Percentiles rank a stretch among this genome's conserved stretches.
Evolutionary conservation across 1,140 invertebrate species (phyloP).

Genomic region (Elymnias hypermnestra): DNA sequence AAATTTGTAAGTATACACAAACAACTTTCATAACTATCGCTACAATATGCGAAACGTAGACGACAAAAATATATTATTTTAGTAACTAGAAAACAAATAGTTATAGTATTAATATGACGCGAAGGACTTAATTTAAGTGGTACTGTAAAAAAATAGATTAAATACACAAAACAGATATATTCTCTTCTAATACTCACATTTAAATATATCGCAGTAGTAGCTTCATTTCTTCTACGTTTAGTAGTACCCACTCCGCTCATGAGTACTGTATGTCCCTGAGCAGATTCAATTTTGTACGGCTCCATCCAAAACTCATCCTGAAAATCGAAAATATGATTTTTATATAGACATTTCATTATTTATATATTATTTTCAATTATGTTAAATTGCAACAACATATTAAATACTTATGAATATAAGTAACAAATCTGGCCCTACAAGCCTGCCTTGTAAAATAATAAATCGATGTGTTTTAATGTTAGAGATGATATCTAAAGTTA

Average conservation of each 20-base stretch:
- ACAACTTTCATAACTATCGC: no score
- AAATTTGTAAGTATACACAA: no score
- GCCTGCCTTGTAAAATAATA: not conserved
- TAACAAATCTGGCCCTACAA: not conserved
- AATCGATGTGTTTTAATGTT: no score
- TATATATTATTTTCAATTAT: not conserved
- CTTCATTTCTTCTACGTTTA: slow-evolving; percentile 44
- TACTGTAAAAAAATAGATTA: no score
- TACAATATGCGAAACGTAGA: no score
- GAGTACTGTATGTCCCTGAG: slow-evolving; percentile 42
- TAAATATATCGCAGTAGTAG: slow-evolving; percentile 62
- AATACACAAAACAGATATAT: no score
- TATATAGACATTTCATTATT: not conserved
- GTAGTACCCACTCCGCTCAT: slow-evolving; percentile 51
- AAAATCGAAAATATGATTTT: slow-evolving; percentile 15
- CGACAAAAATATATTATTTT: no score
- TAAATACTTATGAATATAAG: no score
- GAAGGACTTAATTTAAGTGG: no score
- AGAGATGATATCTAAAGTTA: no score
- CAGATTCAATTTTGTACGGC: slow-evolving; percentile 50
- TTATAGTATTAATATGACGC: no score
- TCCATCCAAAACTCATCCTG: slow-evolving; percentile 70
- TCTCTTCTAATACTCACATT: slow-evolving; percentile 37
- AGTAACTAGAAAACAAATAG: no score
- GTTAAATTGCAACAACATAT: not conserved